These are phyloP conservation scores for Mirza zaza DNA, from an alignment of 2,113 vertebrate species.

Conservation along the genomic window DNA sequence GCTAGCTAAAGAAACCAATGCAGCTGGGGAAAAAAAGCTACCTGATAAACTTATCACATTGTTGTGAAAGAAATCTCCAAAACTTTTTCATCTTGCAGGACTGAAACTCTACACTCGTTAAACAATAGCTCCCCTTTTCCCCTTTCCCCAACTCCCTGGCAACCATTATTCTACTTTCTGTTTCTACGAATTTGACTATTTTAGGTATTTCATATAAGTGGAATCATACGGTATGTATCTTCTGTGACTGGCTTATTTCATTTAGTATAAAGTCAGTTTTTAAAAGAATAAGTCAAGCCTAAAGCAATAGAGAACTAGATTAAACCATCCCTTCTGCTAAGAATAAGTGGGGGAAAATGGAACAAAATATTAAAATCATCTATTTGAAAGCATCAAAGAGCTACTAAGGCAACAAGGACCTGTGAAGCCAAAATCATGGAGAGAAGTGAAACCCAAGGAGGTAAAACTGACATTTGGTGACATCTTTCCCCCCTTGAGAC, in stretches of 20 bases:
- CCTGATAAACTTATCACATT: not conserved
- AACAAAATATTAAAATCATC: not conserved
- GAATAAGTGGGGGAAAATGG: not conserved
- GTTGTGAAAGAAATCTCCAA: not conserved
- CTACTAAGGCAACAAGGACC: not conserved
- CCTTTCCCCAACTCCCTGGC: not conserved
- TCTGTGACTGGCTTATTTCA: not conserved
- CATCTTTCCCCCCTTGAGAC: not conserved
- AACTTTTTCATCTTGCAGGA: not conserved
- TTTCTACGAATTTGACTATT: not conserved
- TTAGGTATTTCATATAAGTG: not conserved
- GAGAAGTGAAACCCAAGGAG: not conserved
- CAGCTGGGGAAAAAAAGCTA: not conserved
- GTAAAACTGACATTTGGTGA: not conserved
- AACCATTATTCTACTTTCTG: not conserved
- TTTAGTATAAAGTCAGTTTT: not conserved
- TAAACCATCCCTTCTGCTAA: not conserved
- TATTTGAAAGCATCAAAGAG: not conserved
- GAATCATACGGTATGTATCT: not conserved
- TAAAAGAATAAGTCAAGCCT: not conserved
- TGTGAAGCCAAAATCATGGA: not conserved
- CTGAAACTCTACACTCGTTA: not conserved
- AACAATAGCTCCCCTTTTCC: not conserved
- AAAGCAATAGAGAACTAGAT: not conserved
- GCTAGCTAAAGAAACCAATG: not conserved